Evolutionary conservation across 1,140 invertebrate species (phyloP).

Genomic region (Caenorhabditis latens): DNA sequence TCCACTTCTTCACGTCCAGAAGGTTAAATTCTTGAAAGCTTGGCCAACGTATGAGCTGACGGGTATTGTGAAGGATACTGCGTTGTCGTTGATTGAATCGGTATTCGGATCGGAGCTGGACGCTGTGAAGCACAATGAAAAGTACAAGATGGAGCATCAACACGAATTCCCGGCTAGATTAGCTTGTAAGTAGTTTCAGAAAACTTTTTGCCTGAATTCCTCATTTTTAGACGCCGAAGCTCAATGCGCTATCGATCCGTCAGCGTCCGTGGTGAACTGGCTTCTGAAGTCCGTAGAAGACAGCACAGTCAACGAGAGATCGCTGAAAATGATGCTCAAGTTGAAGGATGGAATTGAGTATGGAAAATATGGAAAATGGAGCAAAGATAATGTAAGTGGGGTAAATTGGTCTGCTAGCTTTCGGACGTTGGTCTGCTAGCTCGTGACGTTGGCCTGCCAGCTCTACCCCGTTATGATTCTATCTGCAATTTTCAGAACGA

Average conservation of each 20-base stretch:
- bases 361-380: constrained; percentile 65
- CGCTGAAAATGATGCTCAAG: constrained; percentile 52
- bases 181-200: constrained; percentile 50
- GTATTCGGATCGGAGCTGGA: constrained; percentile 58
- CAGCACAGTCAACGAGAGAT: constrained; percentile 55
- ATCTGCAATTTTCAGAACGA: constrained; percentile 60
- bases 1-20: constrained; percentile 63
- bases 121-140: constrained; percentile 60
- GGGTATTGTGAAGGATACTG: constrained; percentile 55
- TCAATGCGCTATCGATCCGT: background rate
- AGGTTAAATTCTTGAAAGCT: constrained; percentile 64
- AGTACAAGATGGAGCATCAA: constrained; percentile 61
- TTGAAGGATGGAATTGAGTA: constrained; percentile 63
- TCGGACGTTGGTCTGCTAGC: no score
- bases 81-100: constrained; percentile 6
- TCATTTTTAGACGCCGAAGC: constrained; percentile 59
- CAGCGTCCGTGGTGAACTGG: constrained; percentile 32
- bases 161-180: constrained; percentile 59
- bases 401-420: background rate
- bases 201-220: background rate
- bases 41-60: background rate
- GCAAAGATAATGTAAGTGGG: constrained; percentile 61
- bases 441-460: no score
- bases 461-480: no score
- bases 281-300: constrained; percentile 61